Evolutionary conservation across 2,113 vertebrate species (phyloP).

Genomic region (Empidonax alnorum): DNA sequence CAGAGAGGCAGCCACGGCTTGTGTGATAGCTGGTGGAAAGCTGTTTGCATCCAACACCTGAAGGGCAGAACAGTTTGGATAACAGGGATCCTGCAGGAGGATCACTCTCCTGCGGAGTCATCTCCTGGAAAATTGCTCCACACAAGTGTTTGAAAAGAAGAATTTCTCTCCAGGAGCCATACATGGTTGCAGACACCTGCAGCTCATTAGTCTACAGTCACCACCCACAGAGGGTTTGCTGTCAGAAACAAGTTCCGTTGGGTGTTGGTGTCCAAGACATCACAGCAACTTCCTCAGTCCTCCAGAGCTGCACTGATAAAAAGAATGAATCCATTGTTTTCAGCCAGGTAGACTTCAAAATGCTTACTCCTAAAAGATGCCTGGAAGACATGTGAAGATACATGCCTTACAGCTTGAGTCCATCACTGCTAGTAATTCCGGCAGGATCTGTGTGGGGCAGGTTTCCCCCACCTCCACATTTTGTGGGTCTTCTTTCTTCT

Average conservation of each 20-base stretch:
- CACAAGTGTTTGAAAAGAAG: not conserved
- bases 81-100: not conserved
- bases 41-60: not conserved
- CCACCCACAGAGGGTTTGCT: not conserved
- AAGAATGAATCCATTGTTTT: not conserved
- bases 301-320: not conserved
- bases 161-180: not conserved
- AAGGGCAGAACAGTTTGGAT: not conserved
- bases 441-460: not conserved
- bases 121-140: not conserved
- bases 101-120: not conserved
- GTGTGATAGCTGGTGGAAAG: not conserved
- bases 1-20: not conserved
- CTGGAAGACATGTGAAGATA: not conserved
- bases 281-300: not conserved
- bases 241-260: not conserved
- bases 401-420: not conserved
- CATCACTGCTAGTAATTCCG: not conserved
- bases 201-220: not conserved
- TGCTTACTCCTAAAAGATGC: not conserved
- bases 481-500: not conserved
- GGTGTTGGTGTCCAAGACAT: not conserved
- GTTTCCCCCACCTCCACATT: not conserved
- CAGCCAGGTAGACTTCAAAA: not conserved
- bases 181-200: not conserved